Evolutionary conservation across 2,888 invertebrate species (phyloP).

Genomic region (Steinernema carpocapsae): DNA sequence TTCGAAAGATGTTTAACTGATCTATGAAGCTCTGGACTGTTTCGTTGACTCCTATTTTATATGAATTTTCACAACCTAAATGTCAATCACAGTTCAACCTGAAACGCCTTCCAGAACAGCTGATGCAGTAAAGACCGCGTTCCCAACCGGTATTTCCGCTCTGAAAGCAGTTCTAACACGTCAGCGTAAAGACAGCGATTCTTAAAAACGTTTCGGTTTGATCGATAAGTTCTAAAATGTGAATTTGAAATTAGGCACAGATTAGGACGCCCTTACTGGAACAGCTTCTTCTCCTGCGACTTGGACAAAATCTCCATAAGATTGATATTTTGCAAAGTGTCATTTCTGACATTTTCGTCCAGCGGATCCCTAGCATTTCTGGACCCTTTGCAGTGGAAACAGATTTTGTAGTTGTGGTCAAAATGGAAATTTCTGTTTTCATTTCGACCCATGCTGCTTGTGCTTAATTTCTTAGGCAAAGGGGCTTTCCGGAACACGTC

Average conservation of each 20-base stretch:
- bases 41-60: no score
- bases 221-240: background rate
- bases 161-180: constrained; percentile 22
- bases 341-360: background rate
- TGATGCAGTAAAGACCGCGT: constrained; percentile 26
- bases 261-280: background rate
- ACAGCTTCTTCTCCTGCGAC: constrained; percentile 17
- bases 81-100: constrained; percentile 28
- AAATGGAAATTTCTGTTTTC: background rate
- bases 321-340: background rate
- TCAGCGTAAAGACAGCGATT: constrained; percentile 24
- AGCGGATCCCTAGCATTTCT: background rate
- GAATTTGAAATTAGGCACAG: background rate
- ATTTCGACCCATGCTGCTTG: background rate
- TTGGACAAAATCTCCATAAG: constrained; percentile 28
- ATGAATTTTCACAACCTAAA: background rate
- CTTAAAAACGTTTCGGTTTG: background rate
- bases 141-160: constrained; percentile 3
- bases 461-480: background rate
- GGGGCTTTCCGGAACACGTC: background rate
- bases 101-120: constrained; percentile 29
- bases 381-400: constrained; percentile 20
- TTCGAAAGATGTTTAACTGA: background rate
- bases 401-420: constrained; percentile 9
- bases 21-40: background rate